A percentile compares a stretch with the other conserved stretches of the same genome.
Conservation (phyloP, 2,888 invertebrate species). For the Cryptosula pallasiana region DNA sequence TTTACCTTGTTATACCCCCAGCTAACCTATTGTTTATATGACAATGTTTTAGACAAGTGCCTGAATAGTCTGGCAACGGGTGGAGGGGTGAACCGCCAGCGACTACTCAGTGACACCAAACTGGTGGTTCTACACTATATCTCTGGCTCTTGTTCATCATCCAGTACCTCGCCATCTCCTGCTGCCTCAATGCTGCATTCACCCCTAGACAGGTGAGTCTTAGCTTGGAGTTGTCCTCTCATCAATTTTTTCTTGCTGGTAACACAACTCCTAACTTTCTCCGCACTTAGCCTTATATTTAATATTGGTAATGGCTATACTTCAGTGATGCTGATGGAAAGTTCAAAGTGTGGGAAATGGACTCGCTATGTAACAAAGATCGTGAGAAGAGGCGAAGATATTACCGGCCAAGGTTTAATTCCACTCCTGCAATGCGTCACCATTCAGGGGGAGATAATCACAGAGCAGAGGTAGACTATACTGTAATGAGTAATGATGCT, state of each 20-base stretch:
- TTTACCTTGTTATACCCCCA: too few relatives aligned
- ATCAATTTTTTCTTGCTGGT: too few relatives aligned
- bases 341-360: neutral
- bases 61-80: neutral
- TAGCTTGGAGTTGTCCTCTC: too few relatives aligned
- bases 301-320: too few relatives aligned
- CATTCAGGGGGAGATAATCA: too few relatives aligned
- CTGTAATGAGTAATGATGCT: too few relatives aligned
- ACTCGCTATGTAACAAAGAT: neutral
- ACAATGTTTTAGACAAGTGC: neutral
- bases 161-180: neutral
- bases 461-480: too few relatives aligned
- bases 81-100: neutral
- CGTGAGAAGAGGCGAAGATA: neutral
- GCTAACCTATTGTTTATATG: too few relatives aligned
- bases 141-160: neutral
- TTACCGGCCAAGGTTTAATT: neutral
- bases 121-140: slow-evolving; percentile 17
- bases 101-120: neutral
- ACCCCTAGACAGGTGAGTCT: neutral
- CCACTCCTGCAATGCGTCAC: neutral
- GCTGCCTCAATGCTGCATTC: neutral
- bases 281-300: too few relatives aligned
- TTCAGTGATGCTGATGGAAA: neutral
- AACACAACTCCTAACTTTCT: too few relatives aligned